phyloP scores from a whole-genome alignment of 2,113 vertebrate genomes.

The Microtus ochrogaster region DNA sequence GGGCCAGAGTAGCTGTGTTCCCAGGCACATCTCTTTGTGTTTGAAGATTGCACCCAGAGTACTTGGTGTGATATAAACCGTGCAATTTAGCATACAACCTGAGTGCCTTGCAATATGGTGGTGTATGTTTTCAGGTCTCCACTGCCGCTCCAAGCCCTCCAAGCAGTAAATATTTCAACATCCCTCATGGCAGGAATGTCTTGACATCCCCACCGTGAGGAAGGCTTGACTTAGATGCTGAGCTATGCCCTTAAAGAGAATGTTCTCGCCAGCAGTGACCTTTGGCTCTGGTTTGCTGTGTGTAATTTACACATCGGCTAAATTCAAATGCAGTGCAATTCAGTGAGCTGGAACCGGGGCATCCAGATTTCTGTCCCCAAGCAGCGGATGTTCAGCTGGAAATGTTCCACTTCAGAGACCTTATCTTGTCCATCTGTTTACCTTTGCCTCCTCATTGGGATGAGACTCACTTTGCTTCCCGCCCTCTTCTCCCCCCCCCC shows the following conservation, averaged over 20 bases:
- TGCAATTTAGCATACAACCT: background rate
- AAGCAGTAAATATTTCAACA: background rate
- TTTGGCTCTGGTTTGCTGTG: slow-evolving; percentile 46
- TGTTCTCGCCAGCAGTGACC: background rate
- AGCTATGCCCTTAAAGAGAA: background rate
- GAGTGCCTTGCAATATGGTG: background rate
- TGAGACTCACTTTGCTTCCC: background rate
- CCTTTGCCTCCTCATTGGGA: slow-evolving; percentile 25
- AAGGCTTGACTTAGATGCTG: background rate
- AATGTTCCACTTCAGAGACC: slow-evolving; percentile 67
- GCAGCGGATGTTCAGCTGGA: slow-evolving; percentile 64
- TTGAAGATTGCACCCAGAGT: background rate
- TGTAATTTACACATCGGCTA: slow-evolving; percentile 56
- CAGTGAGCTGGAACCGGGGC: slow-evolving; percentile 64
- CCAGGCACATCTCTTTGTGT: background rate
- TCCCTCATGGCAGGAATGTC: rapidly evolving
- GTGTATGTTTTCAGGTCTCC: no score
- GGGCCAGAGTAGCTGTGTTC: background rate
- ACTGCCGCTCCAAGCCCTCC: background rate
- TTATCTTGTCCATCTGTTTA: slow-evolving; percentile 71
- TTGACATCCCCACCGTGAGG: background rate
- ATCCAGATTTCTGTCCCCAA: slow-evolving; percentile 55
- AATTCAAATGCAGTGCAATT: slow-evolving; percentile 48
- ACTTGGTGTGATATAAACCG: background rate
- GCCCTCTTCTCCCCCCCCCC: background rate